A percentile compares a stretch with the other conserved stretches of the same genome.
Conservation (phyloP, 2,888 invertebrate genomes). For the Drosophila melanocephala region DNA sequence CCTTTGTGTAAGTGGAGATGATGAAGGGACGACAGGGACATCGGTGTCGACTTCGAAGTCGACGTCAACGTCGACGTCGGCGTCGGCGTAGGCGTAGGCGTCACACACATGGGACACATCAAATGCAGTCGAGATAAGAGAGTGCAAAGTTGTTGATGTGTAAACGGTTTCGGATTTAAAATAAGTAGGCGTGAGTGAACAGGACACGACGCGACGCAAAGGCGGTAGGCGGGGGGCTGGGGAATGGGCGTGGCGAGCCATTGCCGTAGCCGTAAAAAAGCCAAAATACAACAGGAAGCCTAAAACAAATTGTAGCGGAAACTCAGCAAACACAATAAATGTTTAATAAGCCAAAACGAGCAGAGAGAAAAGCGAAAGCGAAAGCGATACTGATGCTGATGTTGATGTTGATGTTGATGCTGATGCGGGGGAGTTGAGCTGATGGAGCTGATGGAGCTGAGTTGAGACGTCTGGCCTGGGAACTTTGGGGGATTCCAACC, state of each 20-base stretch:
- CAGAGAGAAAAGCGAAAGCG: constrained; percentile 47
- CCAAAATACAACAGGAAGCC: constrained; percentile 58
- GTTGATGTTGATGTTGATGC: background rate
- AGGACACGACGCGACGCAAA: background rate
- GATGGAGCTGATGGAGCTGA: constrained; percentile 25
- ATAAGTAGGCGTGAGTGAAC: constrained; percentile 57
- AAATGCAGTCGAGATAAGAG: constrained; percentile 66
- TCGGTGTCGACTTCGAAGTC: background rate
- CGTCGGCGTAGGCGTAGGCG: background rate
- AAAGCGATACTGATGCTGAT: constrained; percentile 22
- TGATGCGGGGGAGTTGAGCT: background rate
- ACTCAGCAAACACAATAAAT: constrained; percentile 77
- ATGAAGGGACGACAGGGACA: constrained; percentile 4
- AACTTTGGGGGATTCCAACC: constrained; percentile 1
- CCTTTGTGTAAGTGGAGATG: constrained; percentile 54
- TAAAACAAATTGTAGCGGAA: constrained; percentile 78
- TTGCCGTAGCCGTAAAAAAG: constrained; percentile 29
- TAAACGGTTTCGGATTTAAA: constrained; percentile 71
- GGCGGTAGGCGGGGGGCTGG: background rate
- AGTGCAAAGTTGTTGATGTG: constrained; percentile 70
- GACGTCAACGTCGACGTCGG: background rate
- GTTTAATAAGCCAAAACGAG: constrained; percentile 77
- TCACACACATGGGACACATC: constrained; percentile 64
- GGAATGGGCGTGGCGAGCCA: background rate
- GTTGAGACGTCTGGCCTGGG: constrained; percentile 19